Evolutionary conservation across 1,140 invertebrate species (phyloP), one percentile per base, ranked within the genome.

Genomic region (Cyphomyrmex costatus): DNA sequence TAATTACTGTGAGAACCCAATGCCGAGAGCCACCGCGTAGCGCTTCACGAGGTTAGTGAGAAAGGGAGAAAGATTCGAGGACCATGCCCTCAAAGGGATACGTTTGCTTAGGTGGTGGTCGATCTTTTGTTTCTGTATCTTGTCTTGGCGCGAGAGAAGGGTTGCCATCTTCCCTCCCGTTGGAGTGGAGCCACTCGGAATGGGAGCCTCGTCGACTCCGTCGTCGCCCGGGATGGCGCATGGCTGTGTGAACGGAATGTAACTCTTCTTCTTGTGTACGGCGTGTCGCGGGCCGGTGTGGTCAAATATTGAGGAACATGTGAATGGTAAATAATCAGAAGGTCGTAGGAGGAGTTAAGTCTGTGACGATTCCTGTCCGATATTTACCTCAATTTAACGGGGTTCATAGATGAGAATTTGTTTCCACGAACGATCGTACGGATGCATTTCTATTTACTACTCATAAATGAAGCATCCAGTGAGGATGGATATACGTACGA

Each of bases 1-100:
- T 91, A 91, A 91, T 91, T 89, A 77, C 85, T 91, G 85, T 91
- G 90, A 89, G 90, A 91, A 91, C 86, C 51, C 66, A 71, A 46
- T 61, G 19, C 71, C 27, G 63, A 85, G 83, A 56, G 63, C 66
- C 65, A 88, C 58, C 73, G 84, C 46, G 36, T 53, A 86, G 86
- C 90, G 73, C 78, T 87, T 83, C 89, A 83, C 51, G 61, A 87
- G 61, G 16, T 56, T 16, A 60, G 60, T 61, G 63, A 71, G 78
- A 86, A 60, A 63, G 51, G 27, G 36, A 33, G 51, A 49, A 46
- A 58, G 51, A 70, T 89, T 80, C 88, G 85, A 80, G 73, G 27
- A 83, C 63, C 65, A 56, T 76, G 51, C 53, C 51, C 61, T 85
- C 30, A 51, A 58, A 77, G 53, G 77, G 76, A 58, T 80, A 56